Percentiles rank a stretch among this genome's conserved stretches.
Evolutionary conservation across 2,888 invertebrate species (phyloP).

Genomic region (Leptopilina myrica): DNA sequence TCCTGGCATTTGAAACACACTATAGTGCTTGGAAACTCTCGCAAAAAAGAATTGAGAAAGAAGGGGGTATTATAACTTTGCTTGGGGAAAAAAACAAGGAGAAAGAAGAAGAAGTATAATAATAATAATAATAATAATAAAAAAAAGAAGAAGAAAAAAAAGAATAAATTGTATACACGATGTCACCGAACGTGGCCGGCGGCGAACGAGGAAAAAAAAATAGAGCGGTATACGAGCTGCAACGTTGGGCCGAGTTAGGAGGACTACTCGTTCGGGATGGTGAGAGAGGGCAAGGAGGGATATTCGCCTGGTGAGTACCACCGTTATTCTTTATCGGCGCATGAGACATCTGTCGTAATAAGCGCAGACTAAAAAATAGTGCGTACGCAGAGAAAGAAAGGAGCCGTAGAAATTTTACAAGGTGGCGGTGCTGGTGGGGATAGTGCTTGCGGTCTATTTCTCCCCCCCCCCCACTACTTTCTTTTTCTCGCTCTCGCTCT

Average conservation of each 20-base stretch:
- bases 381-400: conserved; percentile 75
- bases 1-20: conserved; percentile 35
- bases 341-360: conserved; percentile 83
- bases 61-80: conserved; percentile 9
- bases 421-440: conserved; percentile 41
- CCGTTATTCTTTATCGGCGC: conserved; percentile 76
- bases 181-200: conserved; percentile 42
- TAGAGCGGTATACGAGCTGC: conserved; percentile 49
- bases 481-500: background rate
- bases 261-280: conserved; percentile 46
- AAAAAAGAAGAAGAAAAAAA: conserved; percentile 17
- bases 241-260: conserved; percentile 53
- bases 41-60: conserved; percentile 15
- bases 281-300: conserved; percentile 44
- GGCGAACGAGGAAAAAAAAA: conserved; percentile 49
- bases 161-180: conserved; percentile 23
- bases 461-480: conserved; percentile 33
- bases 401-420: conserved; percentile 48
- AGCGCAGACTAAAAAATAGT: conserved; percentile 83
- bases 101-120: conserved; percentile 29
- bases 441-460: conserved; percentile 56
- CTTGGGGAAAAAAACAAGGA: conserved; percentile 23
- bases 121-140: no score
- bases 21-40: conserved; percentile 22
- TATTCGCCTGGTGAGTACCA: conserved; percentile 17